These are phyloP conservation scores for Danio choprae DNA, from an alignment of 2,797 vertebrate genomes.

Conservation along the genomic window DNA sequence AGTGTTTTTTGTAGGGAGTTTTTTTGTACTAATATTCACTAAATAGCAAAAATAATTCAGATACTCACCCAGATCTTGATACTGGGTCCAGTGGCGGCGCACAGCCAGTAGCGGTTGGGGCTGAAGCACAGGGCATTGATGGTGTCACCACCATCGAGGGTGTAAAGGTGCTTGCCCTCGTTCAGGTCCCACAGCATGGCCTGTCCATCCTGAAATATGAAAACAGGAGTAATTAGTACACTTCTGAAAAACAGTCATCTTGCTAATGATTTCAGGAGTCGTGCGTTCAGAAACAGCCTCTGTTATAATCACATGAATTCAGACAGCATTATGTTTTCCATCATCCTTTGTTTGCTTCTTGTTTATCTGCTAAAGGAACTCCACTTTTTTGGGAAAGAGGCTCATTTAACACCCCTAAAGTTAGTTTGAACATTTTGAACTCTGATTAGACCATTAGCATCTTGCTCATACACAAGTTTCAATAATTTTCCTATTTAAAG, in stretches of 20 bases:
- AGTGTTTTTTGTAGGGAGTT: no score
- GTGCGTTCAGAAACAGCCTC: conserved; percentile 82
- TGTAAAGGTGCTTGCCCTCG: conserved; percentile 97
- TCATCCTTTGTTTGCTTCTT: conserved; percentile 57
- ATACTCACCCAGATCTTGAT: conserved; percentile 95
- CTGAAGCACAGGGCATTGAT: conserved; percentile 98
- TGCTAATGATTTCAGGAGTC: not conserved
- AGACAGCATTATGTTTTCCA: conserved; percentile 66
- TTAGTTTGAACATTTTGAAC: no score
- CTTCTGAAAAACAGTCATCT: not conserved
- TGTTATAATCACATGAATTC: conserved; percentile 76
- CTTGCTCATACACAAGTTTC: no score
- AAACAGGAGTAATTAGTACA: not conserved
- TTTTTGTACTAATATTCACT: no score
- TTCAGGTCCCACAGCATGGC: conserved; percentile 99
- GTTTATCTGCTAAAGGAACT: no score
- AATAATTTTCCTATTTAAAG: no score
- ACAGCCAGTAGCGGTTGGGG: conserved; percentile 98
- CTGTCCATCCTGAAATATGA: conserved; percentile 85
- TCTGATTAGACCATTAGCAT: no score
- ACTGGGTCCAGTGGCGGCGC: conserved; percentile 95
- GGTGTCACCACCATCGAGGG: conserved; percentile 92
- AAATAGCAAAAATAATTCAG: not conserved
- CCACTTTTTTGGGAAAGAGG: no score
- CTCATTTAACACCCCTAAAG: no score